Percentiles rank a stretch among this genome's conserved stretches.
phyloP scores from a whole-genome alignment of 2,797 vertebrate genomes.

The Apogon hyalosoma region DNA sequence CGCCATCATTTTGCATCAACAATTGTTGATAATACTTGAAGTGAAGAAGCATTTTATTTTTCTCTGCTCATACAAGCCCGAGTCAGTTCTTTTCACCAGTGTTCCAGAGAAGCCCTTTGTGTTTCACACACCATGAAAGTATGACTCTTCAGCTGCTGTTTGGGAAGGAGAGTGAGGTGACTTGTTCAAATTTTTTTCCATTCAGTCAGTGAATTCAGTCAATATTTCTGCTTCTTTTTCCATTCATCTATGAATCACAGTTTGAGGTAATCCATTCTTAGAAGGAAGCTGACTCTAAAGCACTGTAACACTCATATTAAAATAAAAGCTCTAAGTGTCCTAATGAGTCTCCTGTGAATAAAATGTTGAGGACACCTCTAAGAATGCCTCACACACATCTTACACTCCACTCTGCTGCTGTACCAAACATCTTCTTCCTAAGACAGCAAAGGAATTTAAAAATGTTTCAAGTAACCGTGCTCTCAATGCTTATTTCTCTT shows the following conservation, averaged over 20 bases:
- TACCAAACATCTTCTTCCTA: background rate
- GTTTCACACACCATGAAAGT: conserved; percentile 28
- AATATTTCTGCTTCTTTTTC: conserved; percentile 1
- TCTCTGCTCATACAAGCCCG: conserved; percentile 7
- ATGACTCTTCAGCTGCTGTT: conserved; percentile 6
- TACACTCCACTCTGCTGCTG: background rate
- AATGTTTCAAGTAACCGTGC: conserved; percentile 5
- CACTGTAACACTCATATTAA: background rate
- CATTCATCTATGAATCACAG: background rate
- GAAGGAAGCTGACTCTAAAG: conserved; percentile 5
- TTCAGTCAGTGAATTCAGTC: background rate
- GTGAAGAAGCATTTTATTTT: conserved; percentile 15
- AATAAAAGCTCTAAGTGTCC: background rate
- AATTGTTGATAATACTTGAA: conserved; percentile 19
- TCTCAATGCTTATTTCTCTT: conserved; percentile 23
- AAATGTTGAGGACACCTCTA: conserved; percentile 4
- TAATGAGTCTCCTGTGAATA: conserved; percentile 3
- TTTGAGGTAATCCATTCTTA: conserved; percentile 5
- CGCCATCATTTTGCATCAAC: conserved; percentile 13
- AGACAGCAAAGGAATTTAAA: conserved; percentile 6
- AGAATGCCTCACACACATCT: background rate
- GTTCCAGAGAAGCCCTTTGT: conserved; percentile 1
- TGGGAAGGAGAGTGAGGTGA: conserved; percentile 6
- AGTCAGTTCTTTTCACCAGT: conserved; percentile 26
- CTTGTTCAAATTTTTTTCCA: conserved; percentile 17